Evolutionary conservation across 2,888 invertebrate genomes (phyloP).

Genomic region (Congeria kusceri): DNA sequence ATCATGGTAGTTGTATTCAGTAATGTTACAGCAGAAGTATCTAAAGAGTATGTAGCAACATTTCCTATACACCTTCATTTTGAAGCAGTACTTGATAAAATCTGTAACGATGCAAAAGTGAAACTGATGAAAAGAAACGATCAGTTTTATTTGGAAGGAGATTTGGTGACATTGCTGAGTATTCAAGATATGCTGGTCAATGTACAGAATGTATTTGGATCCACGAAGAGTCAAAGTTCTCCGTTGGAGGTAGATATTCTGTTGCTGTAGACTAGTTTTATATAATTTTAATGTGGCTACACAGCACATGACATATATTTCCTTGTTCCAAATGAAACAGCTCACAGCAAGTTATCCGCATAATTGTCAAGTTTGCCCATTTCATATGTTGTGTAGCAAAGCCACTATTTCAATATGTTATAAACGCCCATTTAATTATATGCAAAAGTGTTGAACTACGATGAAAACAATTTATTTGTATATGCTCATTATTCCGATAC

Average conservation of each 20-base stretch:
- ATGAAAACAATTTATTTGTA: too few relatives aligned
- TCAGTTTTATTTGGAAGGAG: slow-evolving; percentile 55
- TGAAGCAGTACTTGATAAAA: slow-evolving; percentile 62
- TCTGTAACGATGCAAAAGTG: slow-evolving; percentile 69
- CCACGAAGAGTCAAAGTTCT: slow-evolving; percentile 2
- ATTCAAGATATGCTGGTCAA: slow-evolving; percentile 66
- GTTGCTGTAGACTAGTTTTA: too few relatives aligned
- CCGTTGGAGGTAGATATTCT: slow-evolving; percentile 1
- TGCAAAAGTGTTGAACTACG: too few relatives aligned
- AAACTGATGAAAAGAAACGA: slow-evolving; percentile 1
- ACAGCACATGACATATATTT: too few relatives aligned
- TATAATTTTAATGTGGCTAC: too few relatives aligned
- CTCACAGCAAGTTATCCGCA: too few relatives aligned
- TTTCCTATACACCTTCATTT: slow-evolving; percentile 71
- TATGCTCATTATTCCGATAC: too few relatives aligned
- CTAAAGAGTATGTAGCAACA: slow-evolving; percentile 58
- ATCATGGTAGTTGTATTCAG: slow-evolving; percentile 67
- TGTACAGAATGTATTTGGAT: slow-evolving; percentile 64
- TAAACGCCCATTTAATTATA: too few relatives aligned
- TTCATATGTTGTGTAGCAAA: too few relatives aligned
- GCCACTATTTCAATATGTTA: too few relatives aligned
- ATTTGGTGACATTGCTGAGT: slow-evolving; percentile 67
- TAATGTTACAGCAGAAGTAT: slow-evolving; percentile 66
- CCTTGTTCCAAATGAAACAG: too few relatives aligned
- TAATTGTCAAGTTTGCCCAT: too few relatives aligned